Evolutionary conservation across 2,888 invertebrate species (phyloP), one percentile per base, ranked within the genome.

Genomic region (Agrilus biguttatus): DNA sequence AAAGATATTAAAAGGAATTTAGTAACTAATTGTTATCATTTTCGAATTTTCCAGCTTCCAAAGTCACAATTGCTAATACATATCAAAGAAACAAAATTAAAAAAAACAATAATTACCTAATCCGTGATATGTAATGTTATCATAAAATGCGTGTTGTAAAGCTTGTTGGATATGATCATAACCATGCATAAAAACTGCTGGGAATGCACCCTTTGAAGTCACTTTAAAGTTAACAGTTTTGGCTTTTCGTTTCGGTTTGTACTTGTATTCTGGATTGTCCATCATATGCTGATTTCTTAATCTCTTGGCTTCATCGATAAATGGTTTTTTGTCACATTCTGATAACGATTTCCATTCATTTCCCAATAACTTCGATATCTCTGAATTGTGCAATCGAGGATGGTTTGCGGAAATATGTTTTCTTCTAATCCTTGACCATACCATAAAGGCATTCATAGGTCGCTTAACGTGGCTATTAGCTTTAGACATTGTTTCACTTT

Each of bases 371-470:
- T 89, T 89, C 14, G 84, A 84, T 55, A 90, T 90, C 61, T 83
- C 81, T 0, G 80, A 80, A 54, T 83, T 83, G 62, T 82, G 82
- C 53, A 83, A 69, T 55, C 80, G 83, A 43, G 89, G 89, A 59
- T 89, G 84, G 60, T 87, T 78, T 61, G 78, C 73, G 0, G 88
- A 85, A 63, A 89, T 88, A 59, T 85, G 84, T 58, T 85, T 78
- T 37, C 89, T 66, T 57, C 86, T 80, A 49, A 83, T 79, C 36
- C 82, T 67, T 3, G 81, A 81, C 83, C 83, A 83, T 36, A 83
- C 83, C 90, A 91, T 90, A 65, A 91, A 90, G 4, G 90, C 90
- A 64, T 91, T 91, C 91, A 91, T 91, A 1, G 91, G 91, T 52
- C 91, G 73, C 65, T 95, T 95, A 54, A 95, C 90, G 63, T 91